These are phyloP conservation scores for Morinoia aosen DNA, from an alignment of 2,888 invertebrate species.

Conservation along the genomic window DNA sequence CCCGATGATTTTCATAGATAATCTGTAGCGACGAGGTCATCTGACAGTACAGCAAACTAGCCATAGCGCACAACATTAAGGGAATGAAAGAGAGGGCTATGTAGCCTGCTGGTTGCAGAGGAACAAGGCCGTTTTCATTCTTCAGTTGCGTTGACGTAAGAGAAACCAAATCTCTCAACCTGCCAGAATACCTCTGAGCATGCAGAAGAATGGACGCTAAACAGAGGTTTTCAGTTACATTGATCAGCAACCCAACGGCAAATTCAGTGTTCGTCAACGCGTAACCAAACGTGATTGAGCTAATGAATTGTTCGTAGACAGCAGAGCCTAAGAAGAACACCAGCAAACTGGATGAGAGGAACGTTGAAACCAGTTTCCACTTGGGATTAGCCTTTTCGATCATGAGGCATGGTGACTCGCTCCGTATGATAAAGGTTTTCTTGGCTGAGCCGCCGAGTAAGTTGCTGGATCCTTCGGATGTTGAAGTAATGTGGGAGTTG, in stretches of 20 bases:
- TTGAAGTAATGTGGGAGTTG: background rate
- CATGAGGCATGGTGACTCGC: background rate
- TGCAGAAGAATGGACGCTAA: background rate
- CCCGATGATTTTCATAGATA: background rate
- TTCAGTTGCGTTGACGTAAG: background rate
- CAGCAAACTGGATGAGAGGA: background rate
- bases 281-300: background rate
- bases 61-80: background rate
- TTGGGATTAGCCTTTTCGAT: background rate
- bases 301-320: background rate
- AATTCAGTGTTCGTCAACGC: background rate
- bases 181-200: background rate
- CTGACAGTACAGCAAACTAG: background rate
- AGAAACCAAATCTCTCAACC: background rate
- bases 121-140: background rate
- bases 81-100: background rate
- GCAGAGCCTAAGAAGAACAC: background rate
- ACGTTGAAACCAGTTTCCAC: background rate
- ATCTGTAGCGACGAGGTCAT: background rate
- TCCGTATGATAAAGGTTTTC: background rate
- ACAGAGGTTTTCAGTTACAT: background rate
- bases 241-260: background rate
- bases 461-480: background rate
- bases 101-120: background rate
- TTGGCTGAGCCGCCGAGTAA: background rate